Conservation (phyloP, 2,888 invertebrate species). For the Orthonychiurus folsomi region DNA sequence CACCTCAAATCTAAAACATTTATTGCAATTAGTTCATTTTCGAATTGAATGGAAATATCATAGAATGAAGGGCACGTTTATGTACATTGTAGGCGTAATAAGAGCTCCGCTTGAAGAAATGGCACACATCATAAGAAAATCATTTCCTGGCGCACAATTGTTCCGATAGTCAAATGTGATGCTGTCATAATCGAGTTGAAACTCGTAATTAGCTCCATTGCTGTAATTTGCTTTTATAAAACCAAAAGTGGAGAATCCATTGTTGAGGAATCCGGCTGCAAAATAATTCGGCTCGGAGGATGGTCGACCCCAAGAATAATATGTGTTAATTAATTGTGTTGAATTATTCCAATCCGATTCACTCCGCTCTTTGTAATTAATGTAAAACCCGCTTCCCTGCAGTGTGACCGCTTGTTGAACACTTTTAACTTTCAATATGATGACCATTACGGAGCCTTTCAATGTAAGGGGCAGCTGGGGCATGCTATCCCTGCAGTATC, state of each 20-base stretch:
- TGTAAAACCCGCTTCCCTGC: background rate
- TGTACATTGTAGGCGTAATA: background rate
- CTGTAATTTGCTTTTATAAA: constrained; percentile 1
- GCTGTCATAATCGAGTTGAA: background rate
- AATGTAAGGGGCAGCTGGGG: background rate
- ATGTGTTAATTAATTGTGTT: background rate
- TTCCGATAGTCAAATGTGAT: constrained; percentile 1
- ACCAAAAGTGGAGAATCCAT: background rate
- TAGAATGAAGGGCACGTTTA: background rate
- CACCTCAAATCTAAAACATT: background rate
- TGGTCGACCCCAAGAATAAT: background rate
- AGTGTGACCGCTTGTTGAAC: background rate
- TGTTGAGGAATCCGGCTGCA: constrained; percentile 3
- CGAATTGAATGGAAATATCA: background rate
- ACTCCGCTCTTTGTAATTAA: background rate
- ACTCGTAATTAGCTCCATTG: constrained; percentile 2
- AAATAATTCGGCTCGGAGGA: background rate
- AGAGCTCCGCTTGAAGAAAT: background rate
- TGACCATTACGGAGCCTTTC: constrained; percentile 4
- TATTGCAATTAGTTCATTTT: background rate
- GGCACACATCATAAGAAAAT: constrained; percentile 4
- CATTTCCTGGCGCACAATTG: background rate
- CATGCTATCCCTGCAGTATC: background rate
- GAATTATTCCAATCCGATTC: background rate
- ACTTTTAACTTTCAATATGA: background rate